Conservation (phyloP, 2,888 invertebrate genomes). For the Bursaphelenchus okinawaensis region DNA sequence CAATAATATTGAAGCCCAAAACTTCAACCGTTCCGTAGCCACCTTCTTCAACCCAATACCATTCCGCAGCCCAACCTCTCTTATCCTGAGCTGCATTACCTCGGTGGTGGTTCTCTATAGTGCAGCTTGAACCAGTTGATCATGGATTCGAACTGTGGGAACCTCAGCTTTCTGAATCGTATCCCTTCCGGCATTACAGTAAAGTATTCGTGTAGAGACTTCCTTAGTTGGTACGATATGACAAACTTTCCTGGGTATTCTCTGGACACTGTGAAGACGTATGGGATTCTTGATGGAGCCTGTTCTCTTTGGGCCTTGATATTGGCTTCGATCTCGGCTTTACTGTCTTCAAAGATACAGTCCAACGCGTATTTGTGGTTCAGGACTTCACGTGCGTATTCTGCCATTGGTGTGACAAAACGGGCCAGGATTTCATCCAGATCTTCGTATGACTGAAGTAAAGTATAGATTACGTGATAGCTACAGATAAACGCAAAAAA, state of each 20-base stretch:
- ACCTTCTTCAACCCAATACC: too few species aligned
- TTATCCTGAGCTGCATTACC: too few species aligned
- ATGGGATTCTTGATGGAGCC: slow-evolving; percentile 58
- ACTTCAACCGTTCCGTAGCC: too few species aligned
- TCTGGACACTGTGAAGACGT: slow-evolving; percentile 40
- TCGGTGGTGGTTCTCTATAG: neutral
- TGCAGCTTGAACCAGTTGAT: slow-evolving; percentile 84
- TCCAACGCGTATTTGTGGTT: slow-evolving; percentile 78
- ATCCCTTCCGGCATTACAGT: slow-evolving; percentile 87
- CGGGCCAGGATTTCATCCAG: slow-evolving; percentile 97
- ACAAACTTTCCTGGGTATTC: slow-evolving; percentile 75
- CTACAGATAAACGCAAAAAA: slow-evolving; percentile 9
- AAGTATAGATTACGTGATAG: neutral
- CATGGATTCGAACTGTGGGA: slow-evolving; percentile 73
- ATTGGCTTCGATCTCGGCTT: slow-evolving; percentile 26
- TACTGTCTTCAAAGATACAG: slow-evolving; percentile 42
- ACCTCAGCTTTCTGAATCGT: slow-evolving; percentile 79
- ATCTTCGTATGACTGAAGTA: slow-evolving; percentile 73
- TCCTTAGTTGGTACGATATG: slow-evolving; percentile 79
- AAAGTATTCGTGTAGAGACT: slow-evolving; percentile 83
- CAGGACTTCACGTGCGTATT: slow-evolving; percentile 80
- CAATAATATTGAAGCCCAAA: too few species aligned
- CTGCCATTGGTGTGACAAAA: slow-evolving; percentile 91
- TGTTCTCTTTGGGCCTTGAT: slow-evolving; percentile 76
- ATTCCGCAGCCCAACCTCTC: too few species aligned